Evolutionary conservation across 2,888 invertebrate genomes (phyloP), one percentile per base, ranked within the genome.

Genomic region (Cheilosia impressa): DNA sequence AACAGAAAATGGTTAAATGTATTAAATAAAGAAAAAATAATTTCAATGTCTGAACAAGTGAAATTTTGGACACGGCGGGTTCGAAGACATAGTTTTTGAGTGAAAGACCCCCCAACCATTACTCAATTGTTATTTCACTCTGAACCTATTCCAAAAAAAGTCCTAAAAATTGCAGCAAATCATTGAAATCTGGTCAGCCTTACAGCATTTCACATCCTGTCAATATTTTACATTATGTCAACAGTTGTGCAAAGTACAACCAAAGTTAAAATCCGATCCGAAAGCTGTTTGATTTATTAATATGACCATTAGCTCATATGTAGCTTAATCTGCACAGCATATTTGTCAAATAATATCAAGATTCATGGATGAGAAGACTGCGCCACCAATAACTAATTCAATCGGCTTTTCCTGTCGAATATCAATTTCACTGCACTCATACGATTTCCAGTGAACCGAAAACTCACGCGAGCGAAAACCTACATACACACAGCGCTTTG

Each of bases 311-410:
- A 72, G 47, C 34, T 50, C 15, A 60, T 15, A 24, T 7, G 31
- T n/a, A 45, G 9, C 47, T 2, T 17, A 19, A 19, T 17, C 17
- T 19, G 47, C 4, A 10, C 47, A 47, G 17, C 19, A 66, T 73
- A 63, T 60, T 58, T 62, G 41, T 34, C 69, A 69, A 57, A 60
- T 45, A 34, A 73, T 55, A 65, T 71, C 58, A 63, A 55, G 69
- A 38, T 38, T 69, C 57, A 58, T 34, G 63, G 69, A 52, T 71
- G 50, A 78, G 50, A 62, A 19, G 55, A 73, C 50, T 31, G 43
- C 73, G 65, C 22, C 57, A 69, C 68, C 58, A 73, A 83, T 62
- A 63, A 53, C 75, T 75, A 71, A 84, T 84, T 68, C 75, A 71
- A 73, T 19, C 24, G 66, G 79, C 79, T 73, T 62, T 63, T 63